A percentile compares a stretch with the other conserved stretches of the same genome.
Conservation (phyloP, 2,888 invertebrate genomes). For the Reticulitermes lucifugus region DNA sequence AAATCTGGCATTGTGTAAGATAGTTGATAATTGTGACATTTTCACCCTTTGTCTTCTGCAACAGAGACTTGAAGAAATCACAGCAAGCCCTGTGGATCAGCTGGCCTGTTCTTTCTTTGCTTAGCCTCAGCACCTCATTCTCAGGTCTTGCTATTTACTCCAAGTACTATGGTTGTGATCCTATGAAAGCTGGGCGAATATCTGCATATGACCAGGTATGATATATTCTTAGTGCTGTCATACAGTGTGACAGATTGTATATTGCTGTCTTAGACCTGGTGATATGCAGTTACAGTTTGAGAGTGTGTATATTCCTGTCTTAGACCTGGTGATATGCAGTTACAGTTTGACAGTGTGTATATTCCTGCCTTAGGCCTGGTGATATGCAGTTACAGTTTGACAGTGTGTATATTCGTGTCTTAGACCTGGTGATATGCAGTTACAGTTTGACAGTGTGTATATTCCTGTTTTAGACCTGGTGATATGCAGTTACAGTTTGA, state of each 20-base stretch:
- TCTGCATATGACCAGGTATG: constrained; percentile 76
- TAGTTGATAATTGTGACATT: neutral
- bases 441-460: neutral
- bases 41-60: neutral
- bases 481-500: no score
- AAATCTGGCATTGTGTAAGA: no score
- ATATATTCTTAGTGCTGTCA: neutral
- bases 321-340: no score
- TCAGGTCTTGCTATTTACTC: constrained; percentile 89
- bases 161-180: constrained; percentile 86
- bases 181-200: constrained; percentile 72
- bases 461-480: no score
- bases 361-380: no score
- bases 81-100: constrained; percentile 82
- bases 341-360: no score
- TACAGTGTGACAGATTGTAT: neutral
- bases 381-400: neutral
- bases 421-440: no score
- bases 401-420: no score
- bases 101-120: constrained; percentile 80
- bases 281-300: no score
- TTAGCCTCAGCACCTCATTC: constrained; percentile 78
- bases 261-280: no score
- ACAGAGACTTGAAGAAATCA: constrained; percentile 69
- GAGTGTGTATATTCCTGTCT: no score